phyloP scores from a whole-genome alignment of 2,888 invertebrate genomes.

The Trisateles emortualis region DNA sequence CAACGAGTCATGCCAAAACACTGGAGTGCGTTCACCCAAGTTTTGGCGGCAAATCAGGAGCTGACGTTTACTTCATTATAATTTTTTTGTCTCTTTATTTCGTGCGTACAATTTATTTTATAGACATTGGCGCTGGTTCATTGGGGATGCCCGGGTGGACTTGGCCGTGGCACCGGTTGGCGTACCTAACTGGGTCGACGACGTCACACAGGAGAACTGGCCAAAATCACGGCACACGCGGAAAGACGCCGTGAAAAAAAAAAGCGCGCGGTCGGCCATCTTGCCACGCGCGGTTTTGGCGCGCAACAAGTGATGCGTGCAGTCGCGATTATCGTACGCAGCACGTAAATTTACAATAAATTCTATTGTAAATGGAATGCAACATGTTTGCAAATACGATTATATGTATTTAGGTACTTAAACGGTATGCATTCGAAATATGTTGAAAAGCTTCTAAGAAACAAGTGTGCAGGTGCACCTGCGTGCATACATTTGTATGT shows the following conservation, averaged over 20 bases:
- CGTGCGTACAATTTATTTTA: constrained; percentile 84
- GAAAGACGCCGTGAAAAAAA: constrained; percentile 79
- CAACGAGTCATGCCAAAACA: constrained; percentile 81
- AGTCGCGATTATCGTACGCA: constrained; percentile 66
- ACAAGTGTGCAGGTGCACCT: constrained; percentile 52
- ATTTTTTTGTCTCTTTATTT: constrained; percentile 79
- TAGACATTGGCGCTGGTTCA: constrained; percentile 86
- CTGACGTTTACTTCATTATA: constrained; percentile 82
- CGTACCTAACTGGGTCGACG: constrained; percentile 83
- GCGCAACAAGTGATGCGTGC: constrained; percentile 58
- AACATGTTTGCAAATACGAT: constrained; percentile 68
- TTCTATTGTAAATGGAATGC: constrained; percentile 80
- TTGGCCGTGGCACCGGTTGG: constrained; percentile 86
- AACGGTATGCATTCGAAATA: constrained; percentile 72
- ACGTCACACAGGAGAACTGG: constrained; percentile 82
- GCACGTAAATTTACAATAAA: constrained; percentile 84
- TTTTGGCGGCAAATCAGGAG: constrained; percentile 82
- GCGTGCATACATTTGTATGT: constrained; percentile 48
- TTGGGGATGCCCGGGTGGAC: constrained; percentile 84
- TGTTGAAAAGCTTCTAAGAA: constrained; percentile 60
- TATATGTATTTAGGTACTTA: constrained; percentile 82
- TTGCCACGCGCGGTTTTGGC: constrained; percentile 74
- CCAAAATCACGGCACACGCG: constrained; percentile 83
- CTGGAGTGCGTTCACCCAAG: constrained; percentile 84
- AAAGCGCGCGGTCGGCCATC: constrained; percentile 66